phyloP scores from a whole-genome alignment of 2,797 vertebrate species.

The Poecilia velifera region DNA sequence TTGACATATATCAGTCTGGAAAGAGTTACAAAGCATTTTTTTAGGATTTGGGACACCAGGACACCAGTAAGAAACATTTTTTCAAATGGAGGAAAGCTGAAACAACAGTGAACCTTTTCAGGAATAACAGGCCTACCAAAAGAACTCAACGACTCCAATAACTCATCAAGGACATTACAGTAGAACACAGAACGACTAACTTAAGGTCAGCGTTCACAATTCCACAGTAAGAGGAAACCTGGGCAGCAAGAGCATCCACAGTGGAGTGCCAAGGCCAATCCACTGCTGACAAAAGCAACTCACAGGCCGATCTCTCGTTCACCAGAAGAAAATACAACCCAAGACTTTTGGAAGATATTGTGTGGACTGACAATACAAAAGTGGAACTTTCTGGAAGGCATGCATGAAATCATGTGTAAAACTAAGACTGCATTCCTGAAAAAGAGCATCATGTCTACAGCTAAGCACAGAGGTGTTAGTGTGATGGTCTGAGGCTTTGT shows the following conservation, averaged over 20 bases:
- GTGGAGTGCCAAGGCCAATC: background rate
- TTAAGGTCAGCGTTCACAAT: background rate
- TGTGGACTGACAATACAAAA: background rate
- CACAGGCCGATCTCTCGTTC: background rate
- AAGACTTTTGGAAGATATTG: background rate
- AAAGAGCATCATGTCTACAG: background rate
- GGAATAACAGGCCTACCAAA: background rate
- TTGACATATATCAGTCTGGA: background rate
- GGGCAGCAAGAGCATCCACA: background rate
- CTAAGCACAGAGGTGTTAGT: background rate
- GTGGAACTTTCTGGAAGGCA: background rate
- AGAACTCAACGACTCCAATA: background rate
- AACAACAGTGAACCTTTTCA: background rate
- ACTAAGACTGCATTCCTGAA: background rate
- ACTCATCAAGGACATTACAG: background rate
- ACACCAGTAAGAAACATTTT: background rate
- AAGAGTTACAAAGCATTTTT: background rate
- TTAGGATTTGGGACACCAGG: background rate
- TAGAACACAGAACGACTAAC: background rate
- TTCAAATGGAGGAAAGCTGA: background rate
- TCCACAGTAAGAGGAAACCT: background rate
- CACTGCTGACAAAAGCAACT: background rate
- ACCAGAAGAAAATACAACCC: background rate
- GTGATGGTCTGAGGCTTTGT: background rate
- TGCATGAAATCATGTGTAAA: background rate